Conservation (phyloP, 2,113 vertebrate genomes). For the Triplophysa siluroides region DNA sequence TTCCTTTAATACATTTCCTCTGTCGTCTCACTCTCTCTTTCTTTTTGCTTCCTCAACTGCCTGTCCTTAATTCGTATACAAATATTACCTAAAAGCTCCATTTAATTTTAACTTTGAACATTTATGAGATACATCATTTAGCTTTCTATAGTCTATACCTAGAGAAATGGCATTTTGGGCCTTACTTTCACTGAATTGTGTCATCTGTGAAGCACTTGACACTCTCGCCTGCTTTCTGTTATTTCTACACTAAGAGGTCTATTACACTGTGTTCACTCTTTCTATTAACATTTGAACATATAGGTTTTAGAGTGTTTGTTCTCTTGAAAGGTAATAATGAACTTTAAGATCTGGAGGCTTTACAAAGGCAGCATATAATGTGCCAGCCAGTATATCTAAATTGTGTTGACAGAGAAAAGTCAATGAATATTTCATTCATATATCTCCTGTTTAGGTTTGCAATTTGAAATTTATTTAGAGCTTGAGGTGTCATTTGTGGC, state of each 20-base stretch:
- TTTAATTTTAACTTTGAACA: background rate
- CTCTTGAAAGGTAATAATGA: background rate
- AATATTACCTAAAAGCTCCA: no score
- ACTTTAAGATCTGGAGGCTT: conserved; percentile 22
- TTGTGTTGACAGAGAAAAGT: conserved; percentile 68
- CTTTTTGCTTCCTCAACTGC: background rate
- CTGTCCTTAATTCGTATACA: background rate
- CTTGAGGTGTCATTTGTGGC: conserved; percentile 51
- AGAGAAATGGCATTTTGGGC: background rate
- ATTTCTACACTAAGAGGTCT: conserved; percentile 2
- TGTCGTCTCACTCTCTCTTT: background rate
- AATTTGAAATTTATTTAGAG: conserved; percentile 70
- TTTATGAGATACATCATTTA: background rate
- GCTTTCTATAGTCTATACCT: background rate
- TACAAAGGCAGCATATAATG: conserved; percentile 23
- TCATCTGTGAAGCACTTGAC: conserved; percentile 4
- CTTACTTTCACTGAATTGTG: background rate
- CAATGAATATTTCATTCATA: conserved; percentile 69
- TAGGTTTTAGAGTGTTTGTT: background rate
- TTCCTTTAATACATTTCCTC: background rate
- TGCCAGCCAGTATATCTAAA: conserved; percentile 65
- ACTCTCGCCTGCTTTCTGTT: background rate
- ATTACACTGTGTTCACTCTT: background rate
- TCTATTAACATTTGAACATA: background rate
- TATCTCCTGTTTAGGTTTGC: conserved; percentile 71